Percentiles rank a stretch among this genome's conserved stretches.
Evolutionary conservation across 2,888 invertebrate genomes (phyloP).

Genomic region (Chrysina gloriosa): DNA sequence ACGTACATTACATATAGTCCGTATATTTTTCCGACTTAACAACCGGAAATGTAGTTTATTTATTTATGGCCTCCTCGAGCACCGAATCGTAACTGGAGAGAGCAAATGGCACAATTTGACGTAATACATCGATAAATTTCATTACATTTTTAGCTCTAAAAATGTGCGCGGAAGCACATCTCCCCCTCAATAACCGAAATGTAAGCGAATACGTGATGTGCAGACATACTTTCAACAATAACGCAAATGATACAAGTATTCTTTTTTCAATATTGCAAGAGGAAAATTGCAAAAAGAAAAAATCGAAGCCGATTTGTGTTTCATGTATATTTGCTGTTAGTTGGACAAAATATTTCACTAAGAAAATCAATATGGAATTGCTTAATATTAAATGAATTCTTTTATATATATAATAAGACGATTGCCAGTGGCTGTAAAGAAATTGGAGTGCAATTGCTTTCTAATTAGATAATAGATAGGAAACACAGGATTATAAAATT

Average conservation of each 20-base stretch:
- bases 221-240: not conserved
- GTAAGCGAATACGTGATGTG: not conserved
- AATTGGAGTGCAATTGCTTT: too few species aligned
- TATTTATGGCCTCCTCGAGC: conserved; percentile 6
- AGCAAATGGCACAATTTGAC: conserved; percentile 1
- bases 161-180: not conserved
- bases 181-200: not conserved
- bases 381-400: too few species aligned
- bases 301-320: too few species aligned
- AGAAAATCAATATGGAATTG: too few species aligned
- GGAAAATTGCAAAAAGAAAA: too few species aligned
- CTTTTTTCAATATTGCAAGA: too few species aligned
- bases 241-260: not conserved
- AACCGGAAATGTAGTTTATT: conserved; percentile 21
- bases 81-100: conserved; percentile 13
- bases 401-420: too few species aligned
- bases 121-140: conserved; percentile 26
- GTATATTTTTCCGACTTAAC: conserved; percentile 7
- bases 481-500: too few species aligned
- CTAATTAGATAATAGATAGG: too few species aligned
- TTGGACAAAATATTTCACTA: too few species aligned
- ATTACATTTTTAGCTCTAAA: conserved; percentile 12
- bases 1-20: not conserved
- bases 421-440: too few species aligned
- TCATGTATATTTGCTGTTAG: too few species aligned